phyloP scores from a whole-genome alignment of 1,140 invertebrate species.

The Augochlora pura region DNA sequence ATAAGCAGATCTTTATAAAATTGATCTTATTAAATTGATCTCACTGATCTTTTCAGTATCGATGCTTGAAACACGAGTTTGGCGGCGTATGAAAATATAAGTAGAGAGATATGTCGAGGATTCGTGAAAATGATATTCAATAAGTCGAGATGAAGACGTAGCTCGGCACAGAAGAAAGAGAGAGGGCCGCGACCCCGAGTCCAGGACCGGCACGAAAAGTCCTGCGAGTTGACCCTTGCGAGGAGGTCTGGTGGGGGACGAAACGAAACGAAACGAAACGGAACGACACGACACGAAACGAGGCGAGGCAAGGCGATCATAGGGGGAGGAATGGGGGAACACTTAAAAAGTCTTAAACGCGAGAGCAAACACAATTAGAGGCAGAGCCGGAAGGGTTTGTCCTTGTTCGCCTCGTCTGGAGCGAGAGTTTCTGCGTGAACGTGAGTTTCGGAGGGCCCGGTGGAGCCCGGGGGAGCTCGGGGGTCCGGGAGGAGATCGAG shows the following conservation, averaged over 20 bases:
- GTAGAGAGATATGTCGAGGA: no score
- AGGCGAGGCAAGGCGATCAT: no score
- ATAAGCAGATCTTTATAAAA: no score
- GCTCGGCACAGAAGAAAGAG: neutral
- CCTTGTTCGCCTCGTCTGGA: neutral
- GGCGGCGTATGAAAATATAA: no score
- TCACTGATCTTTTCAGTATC: no score
- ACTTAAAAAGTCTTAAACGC: slow-evolving; percentile 68
- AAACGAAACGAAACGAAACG: neutral
- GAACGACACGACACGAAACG: neutral
- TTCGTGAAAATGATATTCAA: no score
- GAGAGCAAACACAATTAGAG: slow-evolving; percentile 75
- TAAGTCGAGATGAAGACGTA: neutral
- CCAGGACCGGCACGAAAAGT: slow-evolving; percentile 4
- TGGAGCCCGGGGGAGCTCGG: neutral
- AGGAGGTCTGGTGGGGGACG: neutral
- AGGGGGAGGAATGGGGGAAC: neutral
- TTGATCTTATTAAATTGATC: no score
- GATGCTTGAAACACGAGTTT: no score
- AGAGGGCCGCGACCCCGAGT: slow-evolving; percentile 44
- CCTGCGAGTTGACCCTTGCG: slow-evolving; percentile 21
- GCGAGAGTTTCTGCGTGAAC: neutral
- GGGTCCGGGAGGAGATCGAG: neutral
- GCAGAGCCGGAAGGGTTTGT: slow-evolving; percentile 60
- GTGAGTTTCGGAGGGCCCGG: slow-evolving; percentile 9